A percentile compares a stretch with the other conserved stretches of the same genome.
phyloP scores from a whole-genome alignment of 2,797 vertebrate species.

The Chaenodraco wilsoni region DNA sequence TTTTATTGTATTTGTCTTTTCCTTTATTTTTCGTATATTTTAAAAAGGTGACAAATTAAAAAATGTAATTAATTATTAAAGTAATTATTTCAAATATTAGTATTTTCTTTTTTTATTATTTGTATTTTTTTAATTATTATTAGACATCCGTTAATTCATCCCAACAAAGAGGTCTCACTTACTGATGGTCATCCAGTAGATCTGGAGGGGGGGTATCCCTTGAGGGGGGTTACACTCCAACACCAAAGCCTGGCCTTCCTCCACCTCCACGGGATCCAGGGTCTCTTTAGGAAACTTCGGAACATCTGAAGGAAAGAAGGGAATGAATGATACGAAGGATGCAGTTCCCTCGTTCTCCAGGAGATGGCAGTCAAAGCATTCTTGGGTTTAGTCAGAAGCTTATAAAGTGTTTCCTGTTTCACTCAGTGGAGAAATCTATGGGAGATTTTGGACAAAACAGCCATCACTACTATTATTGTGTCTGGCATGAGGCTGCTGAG shows the following conservation, averaged over 20 bases:
- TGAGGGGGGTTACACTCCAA: constrained; percentile 91
- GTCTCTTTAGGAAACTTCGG: constrained; percentile 97
- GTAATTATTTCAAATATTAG: too few species aligned
- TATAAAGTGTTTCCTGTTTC: not conserved
- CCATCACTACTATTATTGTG: constrained; percentile 49
- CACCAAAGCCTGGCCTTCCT: constrained; percentile 90
- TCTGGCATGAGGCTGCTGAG: constrained; percentile 40
- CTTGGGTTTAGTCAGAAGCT: not conserved
- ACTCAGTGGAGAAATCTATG: constrained; percentile 27
- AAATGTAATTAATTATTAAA: too few species aligned
- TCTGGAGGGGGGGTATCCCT: constrained; percentile 93
- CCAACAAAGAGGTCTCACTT: constrained; percentile 58
- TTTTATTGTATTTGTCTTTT: too few species aligned
- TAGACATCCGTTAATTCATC: too few species aligned
- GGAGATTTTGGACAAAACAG: constrained; percentile 49
- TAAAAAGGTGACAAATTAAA: too few species aligned
- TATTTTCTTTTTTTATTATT: too few species aligned
- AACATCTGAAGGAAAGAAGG: constrained; percentile 80
- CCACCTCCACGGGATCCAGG: constrained; percentile 89
- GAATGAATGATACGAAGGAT: not conserved
- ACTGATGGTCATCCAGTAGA: constrained; percentile 99
- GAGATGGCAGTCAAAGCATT: constrained; percentile 72
- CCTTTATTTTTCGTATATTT: too few species aligned
- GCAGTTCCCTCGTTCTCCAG: constrained; percentile 53
- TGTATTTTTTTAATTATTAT: too few species aligned